Evolutionary conservation across 1,140 invertebrate species (phyloP).

Genomic region (Brachionus asplanchnoidis): DNA sequence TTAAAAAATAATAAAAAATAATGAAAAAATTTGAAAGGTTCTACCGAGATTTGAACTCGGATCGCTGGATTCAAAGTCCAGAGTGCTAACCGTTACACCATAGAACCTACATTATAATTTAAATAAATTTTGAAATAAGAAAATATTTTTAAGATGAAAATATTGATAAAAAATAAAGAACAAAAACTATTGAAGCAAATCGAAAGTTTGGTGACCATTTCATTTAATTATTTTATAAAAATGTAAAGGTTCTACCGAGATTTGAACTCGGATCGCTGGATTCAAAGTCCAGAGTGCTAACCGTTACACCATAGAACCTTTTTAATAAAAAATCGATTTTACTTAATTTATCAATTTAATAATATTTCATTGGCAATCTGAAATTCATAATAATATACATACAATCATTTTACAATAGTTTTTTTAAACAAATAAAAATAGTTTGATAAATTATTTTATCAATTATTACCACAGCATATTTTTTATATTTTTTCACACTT

Average conservation of each 20-base stretch:
- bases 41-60: slow-evolving; percentile 36
- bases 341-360: too few species aligned
- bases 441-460: too few species aligned
- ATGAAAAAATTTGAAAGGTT: background rate
- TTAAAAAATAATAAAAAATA: too few species aligned
- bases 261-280: background rate
- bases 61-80: slow-evolving; percentile 34
- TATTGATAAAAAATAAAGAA: background rate
- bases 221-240: background rate
- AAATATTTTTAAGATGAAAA: background rate
- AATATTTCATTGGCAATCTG: too few species aligned
- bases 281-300: background rate
- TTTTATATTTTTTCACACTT: too few species aligned
- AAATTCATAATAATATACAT: too few species aligned
- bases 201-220: background rate
- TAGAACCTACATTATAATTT: background rate
- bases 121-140: background rate
- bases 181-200: background rate
- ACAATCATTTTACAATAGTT: too few species aligned
- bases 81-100: slow-evolving; percentile 34
- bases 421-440: too few species aligned
- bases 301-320: background rate
- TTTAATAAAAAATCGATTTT: too few species aligned
- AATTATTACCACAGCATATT: too few species aligned
- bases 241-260: background rate